Percentiles rank a stretch among this genome's conserved stretches.
Evolutionary conservation across 2,888 invertebrate genomes (phyloP).

Genomic region (Drosophila monieri): DNA sequence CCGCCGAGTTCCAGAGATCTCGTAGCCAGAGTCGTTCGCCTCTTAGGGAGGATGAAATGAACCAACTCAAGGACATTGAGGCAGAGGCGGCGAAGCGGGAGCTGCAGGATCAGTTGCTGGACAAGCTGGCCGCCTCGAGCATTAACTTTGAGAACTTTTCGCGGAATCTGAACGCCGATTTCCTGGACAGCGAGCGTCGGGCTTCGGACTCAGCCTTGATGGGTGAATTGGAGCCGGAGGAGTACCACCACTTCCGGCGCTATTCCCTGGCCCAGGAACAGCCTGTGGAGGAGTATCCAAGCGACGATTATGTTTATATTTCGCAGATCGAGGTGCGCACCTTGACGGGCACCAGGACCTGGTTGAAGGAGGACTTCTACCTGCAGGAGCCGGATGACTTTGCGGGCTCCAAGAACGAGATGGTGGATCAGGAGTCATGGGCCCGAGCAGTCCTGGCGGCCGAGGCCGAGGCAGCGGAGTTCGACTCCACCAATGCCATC

Average conservation of each 20-base stretch:
- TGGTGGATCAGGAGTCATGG: constrained; percentile 53
- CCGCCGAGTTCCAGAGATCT: constrained; percentile 80
- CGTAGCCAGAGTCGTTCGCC: constrained; percentile 82
- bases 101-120: constrained; percentile 75
- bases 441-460: constrained; percentile 67
- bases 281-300: constrained; percentile 81
- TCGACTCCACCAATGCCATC: constrained; percentile 67
- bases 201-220: constrained; percentile 82
- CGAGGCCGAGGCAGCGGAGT: constrained; percentile 68
- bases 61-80: constrained; percentile 63
- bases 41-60: constrained; percentile 42
- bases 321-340: constrained; percentile 80
- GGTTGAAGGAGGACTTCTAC: constrained; percentile 78
- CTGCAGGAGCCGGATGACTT: constrained; percentile 52
- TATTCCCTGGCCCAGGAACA: constrained; percentile 81
- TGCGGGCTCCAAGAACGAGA: constrained; percentile 6
- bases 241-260: constrained; percentile 83
- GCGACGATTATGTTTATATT: constrained; percentile 77
- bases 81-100: constrained; percentile 65
- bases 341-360: constrained; percentile 72
- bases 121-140: constrained; percentile 74
- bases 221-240: constrained; percentile 80
- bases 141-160: constrained; percentile 80
- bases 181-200: constrained; percentile 80
- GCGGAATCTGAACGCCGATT: constrained; percentile 68